Evolutionary conservation across 2,888 invertebrate species (phyloP), one percentile per base, ranked within the genome.

Genomic region (Thelaira solivaga): DNA sequence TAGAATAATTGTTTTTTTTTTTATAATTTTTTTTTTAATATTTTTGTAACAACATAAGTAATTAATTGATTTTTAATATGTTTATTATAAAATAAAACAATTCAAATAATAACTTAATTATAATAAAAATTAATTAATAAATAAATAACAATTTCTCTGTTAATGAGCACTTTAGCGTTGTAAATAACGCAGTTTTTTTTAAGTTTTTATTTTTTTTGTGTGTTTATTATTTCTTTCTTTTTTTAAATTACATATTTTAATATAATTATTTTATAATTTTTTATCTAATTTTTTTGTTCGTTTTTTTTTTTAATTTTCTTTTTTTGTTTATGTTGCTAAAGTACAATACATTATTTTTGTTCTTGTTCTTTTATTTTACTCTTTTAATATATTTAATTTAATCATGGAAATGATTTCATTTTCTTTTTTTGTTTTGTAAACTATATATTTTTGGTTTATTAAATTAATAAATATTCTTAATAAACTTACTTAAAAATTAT

Each of bases 401-500:
- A 47, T 74, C 62, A 64, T 61, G 57, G 41, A 34, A 49, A 47
- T 71, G 74, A 59, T 41, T 69, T 65, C 29, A 18, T 57, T 43
- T 39, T 53, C 29, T 51, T 22, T 34, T n/a, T 64, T 6, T 31
- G 6, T 41, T 34, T 2, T 43, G 10, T 55, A 36, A 34, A 31
- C 57, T 69, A n/a, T 18, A 6, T 43, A 55, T 49, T 39, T 39
- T 59, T 39, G 18, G 16, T 49, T 49, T 57, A 34, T 43, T 39
- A 34, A 71, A 67, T 75, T 41, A 78, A 75, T 75, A 69, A 62
- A 74, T 62, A 57, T 67, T 39, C 61, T 71, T 79, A 71, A 71
- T 68, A 80, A 80, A 72, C 53, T 68, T 76, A 75, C 76, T 80
- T 75, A 76, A 80, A 72, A 68, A 75, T 51, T 80, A 80, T 80